Conservation (phyloP, 2,888 invertebrate genomes). For the Athalia cordata region DNA sequence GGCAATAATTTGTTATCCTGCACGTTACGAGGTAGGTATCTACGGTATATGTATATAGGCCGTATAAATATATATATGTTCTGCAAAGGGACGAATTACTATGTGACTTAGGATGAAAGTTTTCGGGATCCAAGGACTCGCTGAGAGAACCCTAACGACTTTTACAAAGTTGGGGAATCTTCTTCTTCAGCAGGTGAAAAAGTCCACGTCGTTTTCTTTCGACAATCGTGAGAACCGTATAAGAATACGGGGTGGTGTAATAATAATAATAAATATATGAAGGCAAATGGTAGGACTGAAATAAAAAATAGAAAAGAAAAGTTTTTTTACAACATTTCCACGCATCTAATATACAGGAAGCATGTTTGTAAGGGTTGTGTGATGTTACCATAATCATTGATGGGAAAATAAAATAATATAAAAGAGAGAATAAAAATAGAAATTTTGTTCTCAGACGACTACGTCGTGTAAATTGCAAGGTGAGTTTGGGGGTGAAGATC, state of each 20-base stretch:
- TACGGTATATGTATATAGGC: too few relatives aligned
- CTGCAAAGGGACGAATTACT: slow-evolving; percentile 26
- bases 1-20: too few relatives aligned
- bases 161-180: slow-evolving; percentile 34
- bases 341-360: too few relatives aligned
- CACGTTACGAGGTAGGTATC: too few relatives aligned
- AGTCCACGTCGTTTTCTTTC: slow-evolving; percentile 1
- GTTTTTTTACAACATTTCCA: too few relatives aligned
- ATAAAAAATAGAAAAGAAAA: too few relatives aligned
- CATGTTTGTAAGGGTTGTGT: too few relatives aligned
- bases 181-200: slow-evolving; percentile 43
- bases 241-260: slow-evolving; percentile 17
- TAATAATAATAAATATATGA: background rate
- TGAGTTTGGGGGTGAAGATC: background rate
- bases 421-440: background rate
- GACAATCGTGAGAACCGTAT: slow-evolving; percentile 10
- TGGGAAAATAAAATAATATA: too few relatives aligned
- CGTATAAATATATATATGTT: background rate
- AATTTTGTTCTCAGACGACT: background rate
- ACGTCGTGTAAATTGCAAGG: slow-evolving; percentile 4
- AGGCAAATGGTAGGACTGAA: too few relatives aligned
- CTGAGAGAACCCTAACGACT: slow-evolving; percentile 35
- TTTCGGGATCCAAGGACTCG: slow-evolving; percentile 30
- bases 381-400: too few relatives aligned
- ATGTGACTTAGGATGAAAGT: slow-evolving; percentile 34